Conservation (phyloP, 2,113 vertebrate genomes). For the Microtus pennsylvanicus region DNA sequence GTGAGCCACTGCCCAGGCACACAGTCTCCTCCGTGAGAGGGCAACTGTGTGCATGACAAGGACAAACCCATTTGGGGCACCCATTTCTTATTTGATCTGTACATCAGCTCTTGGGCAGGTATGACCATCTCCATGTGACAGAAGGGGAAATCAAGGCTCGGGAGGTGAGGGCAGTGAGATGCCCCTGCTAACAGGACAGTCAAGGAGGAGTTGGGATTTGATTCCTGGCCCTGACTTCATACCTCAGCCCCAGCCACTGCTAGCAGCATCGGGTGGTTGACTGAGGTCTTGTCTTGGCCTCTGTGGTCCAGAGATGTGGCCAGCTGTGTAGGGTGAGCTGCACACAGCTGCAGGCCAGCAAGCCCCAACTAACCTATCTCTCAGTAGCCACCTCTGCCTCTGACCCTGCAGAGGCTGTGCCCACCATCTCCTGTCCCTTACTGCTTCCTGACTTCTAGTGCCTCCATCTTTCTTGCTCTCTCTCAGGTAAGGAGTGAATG, state of each 20-base stretch:
- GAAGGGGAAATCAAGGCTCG: not conserved
- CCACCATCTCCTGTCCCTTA: not conserved
- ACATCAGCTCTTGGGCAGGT: not conserved
- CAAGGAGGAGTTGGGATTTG: not conserved
- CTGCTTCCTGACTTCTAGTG: not conserved
- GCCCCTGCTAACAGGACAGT: not conserved
- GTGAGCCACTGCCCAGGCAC: not conserved
- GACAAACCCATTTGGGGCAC: not conserved
- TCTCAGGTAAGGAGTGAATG: not conserved
- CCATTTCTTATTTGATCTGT: not conserved
- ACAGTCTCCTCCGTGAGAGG: not conserved
- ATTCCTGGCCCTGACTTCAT: not conserved
- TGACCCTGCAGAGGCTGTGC: not conserved
- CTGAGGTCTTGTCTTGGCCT: not conserved
- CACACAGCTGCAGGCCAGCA: not conserved
- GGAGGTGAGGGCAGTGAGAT: not conserved
- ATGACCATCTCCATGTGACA: not conserved
- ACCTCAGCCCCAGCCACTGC: not conserved
- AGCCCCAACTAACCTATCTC: not conserved
- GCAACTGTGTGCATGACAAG: not conserved
- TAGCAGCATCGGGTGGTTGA: not conserved
- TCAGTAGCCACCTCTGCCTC: fast-evolving
- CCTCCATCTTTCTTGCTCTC: too few species aligned
- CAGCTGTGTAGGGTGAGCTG: not conserved
- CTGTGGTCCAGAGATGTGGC: not conserved